A percentile compares a stretch with the other conserved stretches of the same genome.
Evolutionary conservation across 2,888 invertebrate species (phyloP).

Genomic region (Pterobdella sp.): DNA sequence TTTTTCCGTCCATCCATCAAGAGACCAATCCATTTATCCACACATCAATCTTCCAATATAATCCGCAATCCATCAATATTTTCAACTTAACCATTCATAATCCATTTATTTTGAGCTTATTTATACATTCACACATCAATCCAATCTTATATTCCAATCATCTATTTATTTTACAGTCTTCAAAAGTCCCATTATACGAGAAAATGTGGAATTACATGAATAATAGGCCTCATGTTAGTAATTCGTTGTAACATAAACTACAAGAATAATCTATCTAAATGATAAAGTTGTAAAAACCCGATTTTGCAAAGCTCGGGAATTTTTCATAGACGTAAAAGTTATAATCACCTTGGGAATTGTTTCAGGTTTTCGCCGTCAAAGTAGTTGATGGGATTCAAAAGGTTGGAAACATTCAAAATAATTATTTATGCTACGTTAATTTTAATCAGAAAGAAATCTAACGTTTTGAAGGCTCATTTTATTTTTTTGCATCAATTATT

Average conservation of each 20-base stretch:
- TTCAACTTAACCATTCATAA: no score
- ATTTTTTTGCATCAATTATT: background rate
- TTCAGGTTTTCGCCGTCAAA: conserved; percentile 64
- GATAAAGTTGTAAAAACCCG: conserved; percentile 51
- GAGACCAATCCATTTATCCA: background rate
- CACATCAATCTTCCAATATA: no score
- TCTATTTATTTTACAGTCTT: conserved; percentile 54
- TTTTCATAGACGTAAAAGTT: no score
- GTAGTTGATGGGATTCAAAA: conserved; percentile 62
- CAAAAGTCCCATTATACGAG: conserved; percentile 85
- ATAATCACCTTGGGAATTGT: no score
- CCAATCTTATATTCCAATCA: no score
- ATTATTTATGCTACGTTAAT: background rate
- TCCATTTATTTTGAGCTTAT: no score
- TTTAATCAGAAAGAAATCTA: no score
- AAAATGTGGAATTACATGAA: conserved; percentile 94
- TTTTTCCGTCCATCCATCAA: background rate
- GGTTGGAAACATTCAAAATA: conserved; percentile 50
- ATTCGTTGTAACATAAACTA: background rate
- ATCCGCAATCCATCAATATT: no score
- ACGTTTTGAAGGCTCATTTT: conserved; percentile 28
- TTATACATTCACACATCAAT: no score
- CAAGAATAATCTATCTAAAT: background rate
- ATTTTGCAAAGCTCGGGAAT: no score
- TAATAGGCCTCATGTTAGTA: conserved; percentile 30